Conservation (phyloP, 1,140 invertebrate genomes). For the Drosophila dunni region DNA sequence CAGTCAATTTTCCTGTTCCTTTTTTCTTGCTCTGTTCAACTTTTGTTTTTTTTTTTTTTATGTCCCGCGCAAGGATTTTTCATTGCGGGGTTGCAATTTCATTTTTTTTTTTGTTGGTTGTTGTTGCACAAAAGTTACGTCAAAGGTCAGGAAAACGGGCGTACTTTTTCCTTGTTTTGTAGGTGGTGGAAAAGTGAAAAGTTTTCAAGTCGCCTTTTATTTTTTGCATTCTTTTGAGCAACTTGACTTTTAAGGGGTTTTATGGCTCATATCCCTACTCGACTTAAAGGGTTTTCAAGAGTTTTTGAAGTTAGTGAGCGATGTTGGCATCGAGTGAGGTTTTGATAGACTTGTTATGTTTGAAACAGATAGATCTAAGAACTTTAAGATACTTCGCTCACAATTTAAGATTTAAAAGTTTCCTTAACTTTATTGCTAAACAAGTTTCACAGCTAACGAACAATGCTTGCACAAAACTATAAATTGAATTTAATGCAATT, state of each 20-base stretch:
- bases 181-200: conserved; percentile 39
- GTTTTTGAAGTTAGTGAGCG: background rate
- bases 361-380: too few relatives aligned
- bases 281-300: background rate
- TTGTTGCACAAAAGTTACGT: conserved; percentile 48
- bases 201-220: conserved; percentile 42
- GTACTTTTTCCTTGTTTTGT: conserved; percentile 3
- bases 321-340: conserved; percentile 8
- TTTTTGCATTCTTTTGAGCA: conserved; percentile 6
- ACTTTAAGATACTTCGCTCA: too few relatives aligned
- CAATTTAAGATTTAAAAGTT: too few relatives aligned
- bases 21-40: background rate
- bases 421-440: too few relatives aligned
- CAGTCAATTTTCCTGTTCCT: conserved; percentile 21
- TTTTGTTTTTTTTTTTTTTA: conserved; percentile 14
- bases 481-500: background rate
- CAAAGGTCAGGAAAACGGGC: conserved; percentile 50
- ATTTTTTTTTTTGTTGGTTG: background rate
- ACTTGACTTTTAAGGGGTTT: conserved; percentile 48
- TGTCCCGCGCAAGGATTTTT: conserved; percentile 48
- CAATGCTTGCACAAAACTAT: too few relatives aligned
- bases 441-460: too few relatives aligned
- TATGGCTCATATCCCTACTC: conserved; percentile 10
- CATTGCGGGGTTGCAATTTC: conserved; percentile 34
- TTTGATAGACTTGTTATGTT: background rate